phyloP scores from a whole-genome alignment of 2,113 vertebrate genomes.

The Bucco capensis region DNA sequence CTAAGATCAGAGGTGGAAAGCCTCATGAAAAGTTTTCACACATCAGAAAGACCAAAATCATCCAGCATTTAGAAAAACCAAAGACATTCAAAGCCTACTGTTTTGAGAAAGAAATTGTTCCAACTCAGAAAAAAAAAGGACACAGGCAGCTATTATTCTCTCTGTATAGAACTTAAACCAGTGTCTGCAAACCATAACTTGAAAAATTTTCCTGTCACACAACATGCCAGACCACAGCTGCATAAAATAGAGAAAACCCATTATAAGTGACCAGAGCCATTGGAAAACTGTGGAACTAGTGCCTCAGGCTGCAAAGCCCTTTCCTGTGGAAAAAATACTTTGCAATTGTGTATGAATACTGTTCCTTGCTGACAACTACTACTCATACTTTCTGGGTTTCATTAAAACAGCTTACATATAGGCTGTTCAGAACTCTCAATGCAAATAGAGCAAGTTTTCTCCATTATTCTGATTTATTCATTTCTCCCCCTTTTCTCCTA shows the following conservation, averaged over 20 bases:
- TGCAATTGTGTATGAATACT: slow-evolving; percentile 11
- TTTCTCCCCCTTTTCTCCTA: background rate
- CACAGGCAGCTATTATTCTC: slow-evolving; percentile 18
- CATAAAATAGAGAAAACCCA: slow-evolving; percentile 43
- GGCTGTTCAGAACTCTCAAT: background rate
- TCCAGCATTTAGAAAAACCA: background rate
- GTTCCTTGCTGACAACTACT: background rate
- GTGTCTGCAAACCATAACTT: slow-evolving; percentile 20
- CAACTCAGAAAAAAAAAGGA: background rate
- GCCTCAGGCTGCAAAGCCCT: slow-evolving; percentile 44
- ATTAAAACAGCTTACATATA: background rate
- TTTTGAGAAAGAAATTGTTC: background rate
- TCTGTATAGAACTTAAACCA: slow-evolving; percentile 4
- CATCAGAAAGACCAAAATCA: background rate
- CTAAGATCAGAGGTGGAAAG: background rate
- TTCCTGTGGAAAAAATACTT: slow-evolving; percentile 53
- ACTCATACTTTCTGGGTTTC: background rate
- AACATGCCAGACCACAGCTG: slow-evolving; percentile 56
- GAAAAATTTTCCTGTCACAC: background rate
- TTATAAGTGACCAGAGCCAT: slow-evolving; percentile 47
- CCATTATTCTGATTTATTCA: background rate
- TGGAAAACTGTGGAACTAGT: slow-evolving; percentile 58
- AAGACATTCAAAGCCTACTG: background rate
- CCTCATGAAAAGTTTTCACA: background rate
- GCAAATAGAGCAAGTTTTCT: background rate